These are phyloP conservation scores for Danio rerio DNA, from an alignment of 2,113 vertebrate species.

Conservation along the genomic window DNA sequence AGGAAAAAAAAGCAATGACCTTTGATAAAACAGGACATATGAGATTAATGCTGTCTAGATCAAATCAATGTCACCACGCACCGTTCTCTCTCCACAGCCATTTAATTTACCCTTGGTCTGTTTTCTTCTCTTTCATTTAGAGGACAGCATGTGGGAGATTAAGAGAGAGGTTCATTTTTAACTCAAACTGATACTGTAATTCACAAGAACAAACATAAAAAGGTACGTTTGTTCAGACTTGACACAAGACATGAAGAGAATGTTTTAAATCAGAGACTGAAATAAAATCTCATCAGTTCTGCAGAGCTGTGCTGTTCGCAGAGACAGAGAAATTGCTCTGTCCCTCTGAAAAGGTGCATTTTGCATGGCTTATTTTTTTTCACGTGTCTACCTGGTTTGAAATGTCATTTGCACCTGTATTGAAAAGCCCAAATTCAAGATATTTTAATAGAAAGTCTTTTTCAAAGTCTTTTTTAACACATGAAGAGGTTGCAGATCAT, in stretches of 20 bases:
- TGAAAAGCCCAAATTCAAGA: neutral
- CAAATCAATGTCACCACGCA: neutral
- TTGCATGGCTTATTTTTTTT: neutral
- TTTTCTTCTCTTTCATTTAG: neutral
- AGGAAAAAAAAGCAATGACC: neutral
- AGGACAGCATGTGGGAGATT: neutral
- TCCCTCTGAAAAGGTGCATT: neutral
- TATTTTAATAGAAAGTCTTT: neutral
- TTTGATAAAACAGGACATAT: neutral
- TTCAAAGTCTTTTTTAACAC: neutral
- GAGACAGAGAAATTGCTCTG: conserved; percentile 9
- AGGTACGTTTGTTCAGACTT: conserved; percentile 3
- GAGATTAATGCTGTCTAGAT: neutral
- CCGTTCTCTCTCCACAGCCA: neutral
- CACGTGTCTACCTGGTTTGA: neutral
- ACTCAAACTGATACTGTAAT: conserved; percentile 9
- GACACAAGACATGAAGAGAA: neutral
- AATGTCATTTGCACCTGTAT: neutral
- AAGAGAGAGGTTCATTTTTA: neutral
- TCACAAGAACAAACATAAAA: neutral
- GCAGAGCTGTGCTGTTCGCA: neutral
- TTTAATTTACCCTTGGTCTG: neutral
- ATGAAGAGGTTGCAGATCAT: neutral
- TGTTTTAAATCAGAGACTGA: neutral
- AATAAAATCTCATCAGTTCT: neutral